These are phyloP conservation scores for Danionella cerebrum DNA, from an alignment of 2,113 vertebrate species.

Conservation along the genomic window DNA sequence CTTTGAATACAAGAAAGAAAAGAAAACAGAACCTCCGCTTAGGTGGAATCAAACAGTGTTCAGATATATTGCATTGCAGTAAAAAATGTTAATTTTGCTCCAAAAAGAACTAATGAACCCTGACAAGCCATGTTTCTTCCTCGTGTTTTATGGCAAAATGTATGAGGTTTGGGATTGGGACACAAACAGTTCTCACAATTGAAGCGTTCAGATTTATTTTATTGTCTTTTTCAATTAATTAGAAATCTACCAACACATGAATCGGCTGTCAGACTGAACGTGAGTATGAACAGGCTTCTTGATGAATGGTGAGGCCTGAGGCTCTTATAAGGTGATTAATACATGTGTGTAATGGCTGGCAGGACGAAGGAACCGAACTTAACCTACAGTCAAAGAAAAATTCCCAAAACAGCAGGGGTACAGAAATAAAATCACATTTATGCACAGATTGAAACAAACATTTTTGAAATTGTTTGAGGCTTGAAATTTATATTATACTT, in stretches of 20 bases:
- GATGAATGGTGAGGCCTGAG: conserved; percentile 42
- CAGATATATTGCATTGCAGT: too few relatives aligned
- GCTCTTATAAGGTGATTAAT: conserved; percentile 47
- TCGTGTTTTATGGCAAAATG: conserved; percentile 25
- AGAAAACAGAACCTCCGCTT: not conserved
- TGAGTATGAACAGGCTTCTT: conserved; percentile 19
- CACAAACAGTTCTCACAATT: conserved; percentile 33
- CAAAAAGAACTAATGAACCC: conserved; percentile 30
- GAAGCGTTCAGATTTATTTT: conserved; percentile 36
- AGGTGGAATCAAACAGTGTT: not conserved
- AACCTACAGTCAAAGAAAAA: conserved; percentile 39
- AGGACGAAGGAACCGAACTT: conserved; percentile 40
- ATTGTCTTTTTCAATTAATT: conserved; percentile 37
- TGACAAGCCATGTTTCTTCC: conserved; percentile 23
- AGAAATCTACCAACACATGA: conserved; percentile 37
- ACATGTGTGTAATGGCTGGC: conserved; percentile 43
- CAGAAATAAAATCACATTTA: conserved; percentile 23
- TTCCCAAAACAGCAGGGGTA: conserved; percentile 33
- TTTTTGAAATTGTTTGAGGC: too few relatives aligned
- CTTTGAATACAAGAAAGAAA: not conserved
- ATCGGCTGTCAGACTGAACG: not conserved
- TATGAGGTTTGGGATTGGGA: conserved; percentile 27
- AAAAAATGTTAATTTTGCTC: conserved; percentile 19
- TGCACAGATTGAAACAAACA: not conserved
- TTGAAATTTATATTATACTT: too few relatives aligned